phyloP scores from a whole-genome alignment of 2,888 invertebrate genomes.

The Cerceris ruficornis region DNA sequence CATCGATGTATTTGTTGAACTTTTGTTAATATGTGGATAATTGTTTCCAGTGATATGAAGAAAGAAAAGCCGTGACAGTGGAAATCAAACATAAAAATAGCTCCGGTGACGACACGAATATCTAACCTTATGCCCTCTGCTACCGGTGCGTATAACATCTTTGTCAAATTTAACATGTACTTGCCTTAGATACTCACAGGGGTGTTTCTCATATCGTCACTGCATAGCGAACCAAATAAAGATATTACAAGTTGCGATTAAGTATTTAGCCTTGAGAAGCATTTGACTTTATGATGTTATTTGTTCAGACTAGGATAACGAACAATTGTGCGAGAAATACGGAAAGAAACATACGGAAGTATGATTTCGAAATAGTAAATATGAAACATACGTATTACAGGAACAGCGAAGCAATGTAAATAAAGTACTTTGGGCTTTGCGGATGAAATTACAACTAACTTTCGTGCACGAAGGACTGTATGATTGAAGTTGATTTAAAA shows the following conservation, averaged over 20 bases:
- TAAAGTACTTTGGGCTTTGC: slow-evolving; percentile 51
- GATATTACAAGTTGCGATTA: neutral
- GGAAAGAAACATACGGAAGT: slow-evolving; percentile 31
- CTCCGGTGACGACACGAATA: slow-evolving; percentile 64
- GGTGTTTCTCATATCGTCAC: slow-evolving; percentile 20
- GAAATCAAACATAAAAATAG: slow-evolving; percentile 60
- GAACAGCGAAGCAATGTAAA: slow-evolving; percentile 56
- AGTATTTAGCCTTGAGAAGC: slow-evolving; percentile 35
- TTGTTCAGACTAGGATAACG: slow-evolving; percentile 15
- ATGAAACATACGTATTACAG: slow-evolving; percentile 64
- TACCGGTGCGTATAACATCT: slow-evolving; percentile 68
- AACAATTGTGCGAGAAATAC: slow-evolving; percentile 31
- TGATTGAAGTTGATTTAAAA: slow-evolving; percentile 53
- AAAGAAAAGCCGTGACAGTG: slow-evolving; percentile 63
- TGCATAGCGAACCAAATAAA: neutral
- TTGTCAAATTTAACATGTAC: neutral
- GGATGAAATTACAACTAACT: slow-evolving; percentile 48
- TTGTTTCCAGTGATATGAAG: slow-evolving; percentile 73
- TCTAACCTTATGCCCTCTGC: slow-evolving; percentile 77
- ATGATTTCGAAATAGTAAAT: slow-evolving; percentile 46
- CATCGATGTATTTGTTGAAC: neutral
- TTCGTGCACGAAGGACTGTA: slow-evolving; percentile 41
- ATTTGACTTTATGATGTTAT: slow-evolving; percentile 20
- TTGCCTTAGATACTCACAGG: neutral
- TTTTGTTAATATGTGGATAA: slow-evolving; percentile 24